Evolutionary conservation across 2,888 invertebrate species (phyloP), one percentile per base, ranked within the genome.

Genomic region (Tryphoninae sp.): DNA sequence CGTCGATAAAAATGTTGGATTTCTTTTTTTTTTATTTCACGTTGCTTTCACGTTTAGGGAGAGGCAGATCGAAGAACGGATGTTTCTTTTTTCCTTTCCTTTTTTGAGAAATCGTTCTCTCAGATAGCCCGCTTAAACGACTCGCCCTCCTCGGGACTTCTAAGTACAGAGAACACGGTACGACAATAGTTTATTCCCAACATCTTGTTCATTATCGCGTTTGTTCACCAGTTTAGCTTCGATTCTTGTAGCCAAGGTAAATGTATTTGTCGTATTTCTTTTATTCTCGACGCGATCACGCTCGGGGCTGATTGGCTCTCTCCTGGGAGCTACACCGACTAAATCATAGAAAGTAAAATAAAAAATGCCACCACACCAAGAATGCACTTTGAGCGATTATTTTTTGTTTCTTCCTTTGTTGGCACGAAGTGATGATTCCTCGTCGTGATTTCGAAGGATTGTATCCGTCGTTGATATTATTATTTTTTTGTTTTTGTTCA

Each of bases 61-160:
- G 19, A 42, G 45, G 59, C 64, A 67, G 45, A 69, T 6, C 49
- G 33, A 42, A 65, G 16, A 40, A 64, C 53, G 13, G 64, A 45
- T 55, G 51, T 53, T 59, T 58, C 59, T 49, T 13, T 55, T 51
- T 33, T 51, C 40, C 3, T 53, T 53, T 72, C 67, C 40, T 8
- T 53, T 53, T 72, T 72, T 68, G 33, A 6, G 33, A 6, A 33
- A 33, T 33, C 33, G 22, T 76, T 79, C 45, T 84, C 87, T 90
- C 88, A 90, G 86, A 90, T 86, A 85, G 86, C 85, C 81, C 89
- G 88, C 79, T 90, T 89, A 88, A 88, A 89, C 83, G 86, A 87
- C 88, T 88, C 86, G 88, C 90, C 89, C 89, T 89, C 86, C 84
- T 89, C 89, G 88, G 90, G 90, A 90, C 90, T 90, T 91, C 90